A percentile compares a stretch with the other conserved stretches of the same genome.
These are phyloP conservation scores for Leptinotarsa tumamoca DNA, from an alignment of 2,888 invertebrate genomes.

Conservation along the genomic window DNA sequence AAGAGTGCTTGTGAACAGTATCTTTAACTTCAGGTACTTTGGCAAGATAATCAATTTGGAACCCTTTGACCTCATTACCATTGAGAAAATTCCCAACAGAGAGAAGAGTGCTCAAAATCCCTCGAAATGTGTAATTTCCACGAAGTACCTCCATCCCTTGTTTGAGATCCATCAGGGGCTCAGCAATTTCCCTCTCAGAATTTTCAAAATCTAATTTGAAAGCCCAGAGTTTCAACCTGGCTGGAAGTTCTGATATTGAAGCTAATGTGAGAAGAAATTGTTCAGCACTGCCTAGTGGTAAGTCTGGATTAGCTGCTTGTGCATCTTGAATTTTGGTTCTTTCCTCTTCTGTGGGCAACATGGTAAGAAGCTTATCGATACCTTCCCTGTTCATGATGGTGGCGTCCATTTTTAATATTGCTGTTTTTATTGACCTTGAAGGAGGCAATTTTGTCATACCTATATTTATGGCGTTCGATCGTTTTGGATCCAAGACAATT, in stretches of 20 bases:
- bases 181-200: constrained; percentile 97
- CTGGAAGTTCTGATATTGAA: constrained; percentile 94
- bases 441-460: constrained; percentile 99
- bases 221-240: constrained; percentile 95
- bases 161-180: constrained; percentile 98
- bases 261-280: constrained; percentile 97
- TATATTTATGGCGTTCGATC: constrained; percentile 99
- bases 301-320: constrained; percentile 89
- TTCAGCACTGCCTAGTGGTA: constrained; percentile 95
- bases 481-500: constrained; percentile 94
- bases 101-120: constrained; percentile 91
- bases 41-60: constrained; percentile 96
- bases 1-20: constrained; percentile 98
- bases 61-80: constrained; percentile 92
- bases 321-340: constrained; percentile 96
- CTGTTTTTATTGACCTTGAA: constrained; percentile 97
- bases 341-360: constrained; percentile 97
- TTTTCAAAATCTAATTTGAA: constrained; percentile 99
- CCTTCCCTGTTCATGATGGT: constrained; percentile 98
- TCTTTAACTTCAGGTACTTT: constrained; percentile 99
- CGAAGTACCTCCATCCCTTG: constrained; percentile 93
- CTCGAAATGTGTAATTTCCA: constrained; percentile 93
- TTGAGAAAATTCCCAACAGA: constrained; percentile 97
- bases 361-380: constrained; percentile 95
- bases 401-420: constrained; percentile 98